phyloP scores from a whole-genome alignment of 2,113 vertebrate species.

The Mystacornis crossleyi region DNA sequence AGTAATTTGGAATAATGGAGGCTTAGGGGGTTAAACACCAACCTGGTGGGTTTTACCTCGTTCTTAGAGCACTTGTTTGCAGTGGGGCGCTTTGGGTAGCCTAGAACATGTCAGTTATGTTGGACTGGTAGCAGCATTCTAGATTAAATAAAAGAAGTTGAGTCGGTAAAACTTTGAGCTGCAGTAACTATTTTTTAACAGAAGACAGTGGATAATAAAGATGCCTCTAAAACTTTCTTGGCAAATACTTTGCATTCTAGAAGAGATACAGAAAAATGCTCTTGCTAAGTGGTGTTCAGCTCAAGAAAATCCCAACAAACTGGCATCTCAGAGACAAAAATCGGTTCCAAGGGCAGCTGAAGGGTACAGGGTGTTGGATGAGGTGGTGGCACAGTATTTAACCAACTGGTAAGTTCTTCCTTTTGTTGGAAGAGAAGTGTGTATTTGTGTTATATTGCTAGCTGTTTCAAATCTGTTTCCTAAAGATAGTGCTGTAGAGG shows the following conservation, averaged over 20 bases:
- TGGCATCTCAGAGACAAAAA: slow-evolving; percentile 66
- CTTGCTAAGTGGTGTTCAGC: slow-evolving; percentile 86
- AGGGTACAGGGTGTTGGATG: slow-evolving; percentile 75
- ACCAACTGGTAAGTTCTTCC: slow-evolving; percentile 74
- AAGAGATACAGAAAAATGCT: slow-evolving; percentile 80
- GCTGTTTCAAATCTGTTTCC: neutral
- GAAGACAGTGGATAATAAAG: neutral
- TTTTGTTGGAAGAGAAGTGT: neutral
- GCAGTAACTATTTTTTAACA: fast-evolving
- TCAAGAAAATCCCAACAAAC: slow-evolving; percentile 60
- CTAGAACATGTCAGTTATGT: neutral
- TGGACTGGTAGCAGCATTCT: neutral
- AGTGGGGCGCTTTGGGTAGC: neutral
- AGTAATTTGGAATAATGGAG: neutral
- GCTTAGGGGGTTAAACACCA: neutral
- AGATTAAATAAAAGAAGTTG: neutral
- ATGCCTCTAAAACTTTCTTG: neutral
- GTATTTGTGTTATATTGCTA: neutral
- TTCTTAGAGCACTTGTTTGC: neutral
- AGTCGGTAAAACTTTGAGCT: neutral
- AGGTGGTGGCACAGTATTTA: slow-evolving; percentile 75
- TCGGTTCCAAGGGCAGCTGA: slow-evolving; percentile 54
- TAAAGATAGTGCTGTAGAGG: neutral
- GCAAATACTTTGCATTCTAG: slow-evolving; percentile 62
- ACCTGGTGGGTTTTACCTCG: neutral